Conservation (phyloP, 2,113 vertebrate genomes). For the Callospermophilus lateralis region DNA sequence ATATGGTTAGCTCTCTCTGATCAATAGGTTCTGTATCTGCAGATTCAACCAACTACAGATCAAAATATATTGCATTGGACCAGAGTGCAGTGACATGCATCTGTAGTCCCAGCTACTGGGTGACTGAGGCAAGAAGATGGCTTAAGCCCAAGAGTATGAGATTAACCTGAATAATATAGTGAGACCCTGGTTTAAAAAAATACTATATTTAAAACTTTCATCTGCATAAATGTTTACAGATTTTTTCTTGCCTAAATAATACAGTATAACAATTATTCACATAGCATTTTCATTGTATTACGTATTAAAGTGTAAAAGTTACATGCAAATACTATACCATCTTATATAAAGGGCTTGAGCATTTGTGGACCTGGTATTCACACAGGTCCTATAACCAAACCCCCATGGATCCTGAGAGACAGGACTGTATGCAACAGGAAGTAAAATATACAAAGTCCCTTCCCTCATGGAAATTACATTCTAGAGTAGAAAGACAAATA, state of each 20-base stretch:
- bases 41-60: neutral
- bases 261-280: neutral
- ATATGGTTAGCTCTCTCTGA: neutral
- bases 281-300: neutral
- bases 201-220: neutral
- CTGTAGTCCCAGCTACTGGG: neutral
- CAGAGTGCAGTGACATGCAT: neutral
- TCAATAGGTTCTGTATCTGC: neutral
- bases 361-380: neutral
- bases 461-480: neutral
- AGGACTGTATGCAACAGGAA: neutral
- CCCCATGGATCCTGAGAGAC: neutral
- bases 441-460: neutral
- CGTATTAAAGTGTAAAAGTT: neutral
- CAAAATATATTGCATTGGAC: neutral
- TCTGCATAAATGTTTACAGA: neutral
- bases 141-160: neutral
- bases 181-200: neutral
- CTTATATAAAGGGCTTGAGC: neutral
- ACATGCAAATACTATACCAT: neutral
- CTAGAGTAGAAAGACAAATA: neutral
- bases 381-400: neutral
- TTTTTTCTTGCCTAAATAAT: neutral
- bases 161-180: neutral
- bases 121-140: neutral